Evolutionary conservation across 2,888 invertebrate species (phyloP).

Genomic region (Drosophila sordidula): DNA sequence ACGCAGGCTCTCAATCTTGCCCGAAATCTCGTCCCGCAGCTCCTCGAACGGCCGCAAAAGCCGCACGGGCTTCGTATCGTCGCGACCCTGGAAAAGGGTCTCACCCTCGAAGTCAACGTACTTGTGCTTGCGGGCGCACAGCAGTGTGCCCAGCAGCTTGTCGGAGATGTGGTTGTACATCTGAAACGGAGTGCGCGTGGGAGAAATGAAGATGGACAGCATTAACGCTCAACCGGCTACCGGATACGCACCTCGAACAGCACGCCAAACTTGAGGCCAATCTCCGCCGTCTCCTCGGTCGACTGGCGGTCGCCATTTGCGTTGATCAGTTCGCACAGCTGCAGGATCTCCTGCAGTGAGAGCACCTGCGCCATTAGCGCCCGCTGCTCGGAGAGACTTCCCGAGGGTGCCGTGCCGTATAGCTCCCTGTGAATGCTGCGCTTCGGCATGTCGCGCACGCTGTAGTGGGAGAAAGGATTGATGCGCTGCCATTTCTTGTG

Average conservation of each 20-base stretch:
- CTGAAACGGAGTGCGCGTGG: constrained; percentile 84
- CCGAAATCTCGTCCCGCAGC: constrained; percentile 88
- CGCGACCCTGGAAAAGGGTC: constrained; percentile 95
- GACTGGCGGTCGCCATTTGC: constrained; percentile 9
- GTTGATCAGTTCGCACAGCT: constrained; percentile 57
- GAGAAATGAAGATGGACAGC: not conserved
- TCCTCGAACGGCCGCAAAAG: constrained; percentile 90
- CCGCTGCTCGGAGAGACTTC: constrained; percentile 65
- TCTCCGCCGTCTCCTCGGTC: not conserved
- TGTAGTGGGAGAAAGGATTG: constrained; percentile 63
- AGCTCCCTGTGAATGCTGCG: constrained; percentile 39
- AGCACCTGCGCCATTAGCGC: constrained; percentile 48
- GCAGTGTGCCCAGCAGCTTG: constrained; percentile 96
- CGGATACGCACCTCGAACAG: constrained; percentile 56
- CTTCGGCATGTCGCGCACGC: constrained; percentile 60
- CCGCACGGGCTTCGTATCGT: constrained; percentile 94
- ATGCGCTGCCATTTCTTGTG: constrained; percentile 64
- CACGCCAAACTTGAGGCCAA: constrained; percentile 51
- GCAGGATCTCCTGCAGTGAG: constrained; percentile 60
- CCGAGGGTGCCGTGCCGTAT: constrained; percentile 59
- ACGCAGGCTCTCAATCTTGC: constrained; percentile 86
- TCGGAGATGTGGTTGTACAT: constrained; percentile 95
- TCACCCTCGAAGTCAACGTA: constrained; percentile 96
- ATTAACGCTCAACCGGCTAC: not conserved
- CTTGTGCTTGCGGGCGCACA: constrained; percentile 95